Conservation (phyloP, 1,140 invertebrate genomes). For the Cotesia vestalis region DNA sequence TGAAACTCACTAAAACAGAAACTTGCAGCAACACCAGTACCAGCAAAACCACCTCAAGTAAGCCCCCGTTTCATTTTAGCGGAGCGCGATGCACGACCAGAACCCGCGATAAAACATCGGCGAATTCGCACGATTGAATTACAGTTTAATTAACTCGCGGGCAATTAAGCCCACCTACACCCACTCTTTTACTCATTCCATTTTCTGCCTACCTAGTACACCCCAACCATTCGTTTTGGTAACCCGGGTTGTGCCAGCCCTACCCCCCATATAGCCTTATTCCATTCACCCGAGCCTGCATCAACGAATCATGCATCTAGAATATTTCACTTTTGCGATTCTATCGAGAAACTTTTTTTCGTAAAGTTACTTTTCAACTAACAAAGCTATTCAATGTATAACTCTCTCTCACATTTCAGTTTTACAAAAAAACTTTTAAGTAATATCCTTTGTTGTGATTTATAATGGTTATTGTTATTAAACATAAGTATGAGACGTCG, state of each 20-base stretch:
- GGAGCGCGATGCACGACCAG: conserved; percentile 43
- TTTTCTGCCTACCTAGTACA: not conserved
- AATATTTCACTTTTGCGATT: conserved; percentile 51
- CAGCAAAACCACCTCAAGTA: not conserved
- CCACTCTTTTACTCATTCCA: conserved; percentile 24
- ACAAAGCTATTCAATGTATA: conserved; percentile 3
- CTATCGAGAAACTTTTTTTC: conserved; percentile 58
- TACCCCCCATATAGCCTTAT: not conserved
- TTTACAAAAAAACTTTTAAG: conserved; percentile 1
- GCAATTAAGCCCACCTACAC: conserved; percentile 56
- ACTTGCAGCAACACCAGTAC: conserved; percentile 22
- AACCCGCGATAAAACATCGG: conserved; percentile 61
- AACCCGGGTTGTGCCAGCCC: conserved; percentile 28
- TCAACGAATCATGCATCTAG: conserved; percentile 51
- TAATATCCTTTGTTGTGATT: no score
- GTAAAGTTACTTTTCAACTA: conserved; percentile 5
- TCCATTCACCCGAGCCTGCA: not conserved
- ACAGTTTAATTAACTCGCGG: conserved; percentile 65
- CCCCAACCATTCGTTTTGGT: conserved; percentile 24
- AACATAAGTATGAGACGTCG: not conserved
- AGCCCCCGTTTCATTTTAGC: not conserved
- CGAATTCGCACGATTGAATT: conserved; percentile 65
- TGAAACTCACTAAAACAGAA: conserved; percentile 23
- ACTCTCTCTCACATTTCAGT: not conserved
- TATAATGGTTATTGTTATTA: no score